Evolutionary conservation across 1,140 invertebrate species (phyloP).

Genomic region (Tetramorium simillimum): DNA sequence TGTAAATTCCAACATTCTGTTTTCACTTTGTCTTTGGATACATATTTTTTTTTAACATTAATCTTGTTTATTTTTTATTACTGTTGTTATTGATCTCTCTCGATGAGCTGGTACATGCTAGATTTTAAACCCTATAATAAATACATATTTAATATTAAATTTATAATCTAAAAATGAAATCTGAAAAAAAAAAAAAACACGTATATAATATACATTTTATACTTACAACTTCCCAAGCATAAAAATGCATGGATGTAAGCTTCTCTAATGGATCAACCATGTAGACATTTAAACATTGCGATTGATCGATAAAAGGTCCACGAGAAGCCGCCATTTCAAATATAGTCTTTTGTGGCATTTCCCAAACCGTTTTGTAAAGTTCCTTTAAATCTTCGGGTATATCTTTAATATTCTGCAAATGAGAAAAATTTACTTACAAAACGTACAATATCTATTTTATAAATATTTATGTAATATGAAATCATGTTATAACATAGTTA

Average conservation of each 20-base stretch:
- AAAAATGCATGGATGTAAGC: constrained; percentile 98
- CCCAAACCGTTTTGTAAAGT: constrained; percentile 99
- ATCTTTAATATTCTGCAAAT: constrained; percentile 90
- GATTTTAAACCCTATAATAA: constrained; percentile 59
- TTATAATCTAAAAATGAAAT: neutral
- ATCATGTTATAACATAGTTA: neutral
- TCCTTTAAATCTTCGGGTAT: constrained; percentile 96
- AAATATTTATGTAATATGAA: neutral
- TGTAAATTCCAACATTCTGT: neutral
- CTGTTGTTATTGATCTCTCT: too few species aligned
- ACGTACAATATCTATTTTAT: neutral
- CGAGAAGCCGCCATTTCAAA: constrained; percentile 99
- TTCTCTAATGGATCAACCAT: constrained; percentile 97
- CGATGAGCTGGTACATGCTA: constrained; percentile 44
- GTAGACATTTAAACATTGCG: constrained; percentile 98
- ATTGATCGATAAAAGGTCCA: constrained; percentile 99
- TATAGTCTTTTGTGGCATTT: constrained; percentile 97
- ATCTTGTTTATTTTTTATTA: neutral
- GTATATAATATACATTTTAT: neutral
- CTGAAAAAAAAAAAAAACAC: neutral
- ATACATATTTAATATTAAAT: neutral
- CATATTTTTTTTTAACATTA: neutral
- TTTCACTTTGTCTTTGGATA: neutral
- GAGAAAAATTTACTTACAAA: constrained; percentile 10
- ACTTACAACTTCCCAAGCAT: constrained; percentile 96